Evolutionary conservation across 2,797 vertebrate species (phyloP), one percentile per base, ranked within the genome.

Genomic region (Arctocebus calabarensis): DNA sequence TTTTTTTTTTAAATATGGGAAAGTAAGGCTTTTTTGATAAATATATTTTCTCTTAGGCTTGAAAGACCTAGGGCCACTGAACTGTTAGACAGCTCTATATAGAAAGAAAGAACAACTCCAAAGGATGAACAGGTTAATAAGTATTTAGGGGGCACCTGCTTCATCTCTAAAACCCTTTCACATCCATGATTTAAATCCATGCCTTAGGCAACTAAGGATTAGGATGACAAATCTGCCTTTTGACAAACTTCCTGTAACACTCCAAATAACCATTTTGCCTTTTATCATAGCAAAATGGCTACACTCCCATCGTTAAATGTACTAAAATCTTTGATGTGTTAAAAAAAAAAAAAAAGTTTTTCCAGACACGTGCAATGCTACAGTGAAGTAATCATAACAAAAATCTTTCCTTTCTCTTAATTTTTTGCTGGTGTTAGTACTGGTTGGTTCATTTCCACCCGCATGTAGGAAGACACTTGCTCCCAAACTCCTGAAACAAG

Each of bases 81-180:
- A 57, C 71, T 70, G 82, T 88, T 64, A 57, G 45, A 81, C n/a
- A 48, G 23, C 7, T 32, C 59, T 81, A 43, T 0, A 71, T 3
- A 37, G 25, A 74, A 97, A 94, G 40, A 84, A 97, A 85, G 29
- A 68, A 70, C 66, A n/a, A 57, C 86, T 79, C 78, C 91, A 74
- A 94, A 95, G 20, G 61, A 43, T 88, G 94, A 90, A 64, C 10
- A 59, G 70, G 34, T 70, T 29, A 34, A n/a, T 52, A 64, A 64
- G 34, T 17, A 70, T 59, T 40, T 29, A 27, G 10, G 19, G 20
- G n/a, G 6, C 0, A 7, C 22, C 32, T 17, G 66, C 8, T 52
- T 91, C 20, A 68, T 37, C 25, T 92, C 59, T 43, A 64, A 88
- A 88, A 25, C 23, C 37, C 20, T 52, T 90, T 86, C 23, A 37